phyloP scores from a whole-genome alignment of 2,797 vertebrate genomes.

The Emys orbicularis region DNA sequence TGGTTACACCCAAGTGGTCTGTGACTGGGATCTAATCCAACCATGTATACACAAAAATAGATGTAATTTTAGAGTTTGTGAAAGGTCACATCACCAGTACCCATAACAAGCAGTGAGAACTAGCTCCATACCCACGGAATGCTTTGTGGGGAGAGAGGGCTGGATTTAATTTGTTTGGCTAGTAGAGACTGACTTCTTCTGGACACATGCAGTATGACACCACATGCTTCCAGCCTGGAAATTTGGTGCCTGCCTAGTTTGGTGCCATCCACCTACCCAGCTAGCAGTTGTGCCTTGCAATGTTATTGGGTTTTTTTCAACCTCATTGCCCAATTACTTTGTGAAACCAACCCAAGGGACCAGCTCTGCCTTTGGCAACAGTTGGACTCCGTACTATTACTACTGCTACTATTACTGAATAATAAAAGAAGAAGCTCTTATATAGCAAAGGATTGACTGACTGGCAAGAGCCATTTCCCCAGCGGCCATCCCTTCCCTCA shows the following conservation, averaged over 20 bases:
- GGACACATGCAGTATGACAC: not conserved
- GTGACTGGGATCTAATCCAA: not conserved
- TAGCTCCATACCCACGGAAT: not conserved
- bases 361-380: not conserved
- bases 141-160: not conserved
- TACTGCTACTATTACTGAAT: too few relatives aligned
- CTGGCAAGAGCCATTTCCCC: not conserved
- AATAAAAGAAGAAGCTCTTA: fast-evolving
- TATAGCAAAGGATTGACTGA: not conserved
- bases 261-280: too few relatives aligned
- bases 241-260: not conserved
- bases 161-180: fast-evolving
- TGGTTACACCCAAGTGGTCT: not conserved
- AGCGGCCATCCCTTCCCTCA: not conserved
- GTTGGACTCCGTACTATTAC: not conserved
- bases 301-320: not conserved
- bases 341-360: fast-evolving
- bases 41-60: not conserved
- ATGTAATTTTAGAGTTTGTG: not conserved
- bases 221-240: not conserved
- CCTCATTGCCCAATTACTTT: not conserved
- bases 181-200: not conserved
- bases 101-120: not conserved
- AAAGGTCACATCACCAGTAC: not conserved
- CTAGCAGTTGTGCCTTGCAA: not conserved